Conservation (phyloP, 2,113 vertebrate species). For the Aspidoscelis tigris region DNA sequence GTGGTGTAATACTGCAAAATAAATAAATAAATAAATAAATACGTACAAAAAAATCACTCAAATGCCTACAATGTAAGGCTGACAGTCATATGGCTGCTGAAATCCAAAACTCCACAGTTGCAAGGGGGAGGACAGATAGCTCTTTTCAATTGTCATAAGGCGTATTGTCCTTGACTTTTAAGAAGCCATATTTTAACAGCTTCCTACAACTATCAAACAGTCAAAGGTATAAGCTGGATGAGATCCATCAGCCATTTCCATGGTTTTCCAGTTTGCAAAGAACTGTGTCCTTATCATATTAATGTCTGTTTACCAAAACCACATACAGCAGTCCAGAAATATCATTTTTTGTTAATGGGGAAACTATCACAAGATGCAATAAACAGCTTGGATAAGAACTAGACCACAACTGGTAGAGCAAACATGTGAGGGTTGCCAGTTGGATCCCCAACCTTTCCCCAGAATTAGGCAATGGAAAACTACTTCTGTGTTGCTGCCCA, state of each 20-base stretch:
- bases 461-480: too few species aligned
- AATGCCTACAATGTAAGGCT: not conserved
- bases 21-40: too few species aligned
- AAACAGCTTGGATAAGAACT: too few species aligned
- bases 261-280: not conserved
- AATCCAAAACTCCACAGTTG: constrained; percentile 24
- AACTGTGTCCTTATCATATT: not conserved
- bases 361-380: not conserved
- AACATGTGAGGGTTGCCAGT: too few species aligned
- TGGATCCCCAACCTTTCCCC: too few species aligned
- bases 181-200: too few species aligned
- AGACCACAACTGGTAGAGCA: too few species aligned
- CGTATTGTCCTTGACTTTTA: not conserved
- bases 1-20: constrained; percentile 92
- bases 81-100: constrained; percentile 18
- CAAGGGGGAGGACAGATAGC: not conserved
- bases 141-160: not conserved
- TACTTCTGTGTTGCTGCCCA: too few species aligned
- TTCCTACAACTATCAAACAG: too few species aligned
- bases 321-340: not conserved
- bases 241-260: not conserved
- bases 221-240: not conserved
- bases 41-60: too few species aligned
- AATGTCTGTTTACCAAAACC: not conserved
- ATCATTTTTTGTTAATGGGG: not conserved